Conservation (phyloP, 2,888 invertebrate species). For the Acanthacorydalis orientalis region DNA sequence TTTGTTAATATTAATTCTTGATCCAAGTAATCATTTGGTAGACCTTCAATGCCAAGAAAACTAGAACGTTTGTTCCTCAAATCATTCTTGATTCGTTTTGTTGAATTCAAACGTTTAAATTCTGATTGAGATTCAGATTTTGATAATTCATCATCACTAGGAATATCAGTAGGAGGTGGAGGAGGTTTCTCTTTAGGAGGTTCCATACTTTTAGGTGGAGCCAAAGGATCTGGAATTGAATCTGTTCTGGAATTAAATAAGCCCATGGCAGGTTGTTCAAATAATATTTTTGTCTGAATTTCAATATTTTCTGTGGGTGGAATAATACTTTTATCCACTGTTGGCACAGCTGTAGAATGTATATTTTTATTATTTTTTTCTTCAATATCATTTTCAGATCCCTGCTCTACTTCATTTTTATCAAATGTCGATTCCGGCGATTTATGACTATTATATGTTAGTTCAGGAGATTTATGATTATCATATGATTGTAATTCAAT, state of each 20-base stretch:
- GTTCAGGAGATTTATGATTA: background rate
- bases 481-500: background rate
- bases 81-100: constrained; percentile 73
- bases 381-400: too few relatives aligned
- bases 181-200: constrained; percentile 61
- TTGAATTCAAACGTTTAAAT: constrained; percentile 61
- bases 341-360: background rate
- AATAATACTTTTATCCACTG: constrained; percentile 1
- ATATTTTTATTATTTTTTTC: too few relatives aligned
- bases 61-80: constrained; percentile 68
- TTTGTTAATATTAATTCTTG: constrained; percentile 42
- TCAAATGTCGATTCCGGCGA: background rate
- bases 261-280: constrained; percentile 35
- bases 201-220: constrained; percentile 13
- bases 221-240: constrained; percentile 10
- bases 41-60: constrained; percentile 69
- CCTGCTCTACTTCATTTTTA: background rate
- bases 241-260: constrained; percentile 22
- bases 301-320: constrained; percentile 3
- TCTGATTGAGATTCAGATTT: constrained; percentile 18
- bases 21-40: constrained; percentile 49
- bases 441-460: background rate
- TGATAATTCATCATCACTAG: constrained; percentile 28
- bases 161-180: constrained; percentile 49
- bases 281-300: constrained; percentile 15